phyloP scores from a whole-genome alignment of 2,113 vertebrate genomes.

The Cromileptes altivelis region DNA sequence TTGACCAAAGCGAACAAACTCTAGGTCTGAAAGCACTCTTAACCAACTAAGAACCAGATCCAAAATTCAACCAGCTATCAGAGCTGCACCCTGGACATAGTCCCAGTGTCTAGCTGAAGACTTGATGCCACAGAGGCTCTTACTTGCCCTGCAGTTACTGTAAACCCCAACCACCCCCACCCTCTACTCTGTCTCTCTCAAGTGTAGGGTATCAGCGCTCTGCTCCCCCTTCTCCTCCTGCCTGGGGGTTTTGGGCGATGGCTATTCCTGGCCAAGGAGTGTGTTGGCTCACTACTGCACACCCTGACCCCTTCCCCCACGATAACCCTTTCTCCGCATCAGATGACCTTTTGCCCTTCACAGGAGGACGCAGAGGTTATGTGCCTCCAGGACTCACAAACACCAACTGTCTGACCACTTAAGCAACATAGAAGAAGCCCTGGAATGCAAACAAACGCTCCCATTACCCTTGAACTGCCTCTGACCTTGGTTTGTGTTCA shows the following conservation, averaged over 20 bases:
- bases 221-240: neutral
- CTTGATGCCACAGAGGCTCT: constrained; percentile 26
- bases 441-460: constrained; percentile 75
- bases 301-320: neutral
- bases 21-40: neutral
- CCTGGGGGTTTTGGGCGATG: constrained; percentile 37
- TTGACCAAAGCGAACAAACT: no score
- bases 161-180: neutral
- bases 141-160: constrained; percentile 27
- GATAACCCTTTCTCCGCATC: neutral
- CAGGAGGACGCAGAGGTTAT: constrained; percentile 30
- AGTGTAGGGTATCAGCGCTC: constrained; percentile 58
- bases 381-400: constrained; percentile 53
- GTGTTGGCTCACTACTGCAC: neutral
- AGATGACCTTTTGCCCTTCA: constrained; percentile 58
- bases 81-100: neutral
- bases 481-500: constrained; percentile 55
- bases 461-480: constrained; percentile 69
- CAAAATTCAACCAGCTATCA: neutral
- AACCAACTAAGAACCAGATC: neutral
- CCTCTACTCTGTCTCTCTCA: constrained; percentile 13
- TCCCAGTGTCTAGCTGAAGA: constrained; percentile 13
- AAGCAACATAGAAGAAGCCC: constrained; percentile 40
- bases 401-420: constrained; percentile 50
- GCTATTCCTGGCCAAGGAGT: constrained; percentile 68